Percentiles rank a stretch among this genome's conserved stretches.
These are phyloP conservation scores for Rhyacichthys aspro DNA, from an alignment of 2,797 vertebrate genomes.

Conservation along the genomic window DNA sequence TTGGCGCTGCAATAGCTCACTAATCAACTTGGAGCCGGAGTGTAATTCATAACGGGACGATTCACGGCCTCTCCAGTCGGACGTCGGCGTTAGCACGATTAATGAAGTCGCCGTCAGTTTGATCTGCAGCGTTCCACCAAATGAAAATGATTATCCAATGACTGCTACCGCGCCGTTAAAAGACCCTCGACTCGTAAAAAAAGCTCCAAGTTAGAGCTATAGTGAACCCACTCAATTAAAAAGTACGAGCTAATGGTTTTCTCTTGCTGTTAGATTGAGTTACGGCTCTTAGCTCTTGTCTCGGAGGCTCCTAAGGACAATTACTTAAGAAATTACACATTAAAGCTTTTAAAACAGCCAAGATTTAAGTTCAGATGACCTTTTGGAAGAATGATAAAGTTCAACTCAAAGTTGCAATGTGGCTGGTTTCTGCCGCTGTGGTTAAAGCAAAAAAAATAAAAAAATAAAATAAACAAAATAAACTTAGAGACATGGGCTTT, in stretches of 20 bases:
- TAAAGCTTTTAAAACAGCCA: slow-evolving; percentile 37
- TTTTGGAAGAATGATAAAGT: slow-evolving; percentile 56
- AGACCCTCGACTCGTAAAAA: slow-evolving; percentile 71
- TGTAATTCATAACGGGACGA: slow-evolving; percentile 67
- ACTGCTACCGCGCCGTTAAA: slow-evolving; percentile 67
- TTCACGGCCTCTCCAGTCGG: slow-evolving; percentile 67
- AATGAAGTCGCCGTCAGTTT: slow-evolving; percentile 79
- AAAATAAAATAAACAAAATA: too few species aligned
- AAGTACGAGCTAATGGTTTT: slow-evolving; percentile 69
- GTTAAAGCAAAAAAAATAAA: not conserved
- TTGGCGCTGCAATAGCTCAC: slow-evolving; percentile 64
- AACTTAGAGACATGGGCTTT: too few species aligned
- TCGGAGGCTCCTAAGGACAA: slow-evolving; percentile 29
- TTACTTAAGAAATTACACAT: slow-evolving; percentile 66
- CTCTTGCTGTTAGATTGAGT: slow-evolving; percentile 71
- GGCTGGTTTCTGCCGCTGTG: not conserved
- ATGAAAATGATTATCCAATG: slow-evolving; percentile 79
- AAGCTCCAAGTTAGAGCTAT: slow-evolving; percentile 64
- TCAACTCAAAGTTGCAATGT: slow-evolving; percentile 41
- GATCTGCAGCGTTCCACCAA: slow-evolving; percentile 79
- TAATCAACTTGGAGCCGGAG: slow-evolving; percentile 73
- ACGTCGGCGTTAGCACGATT: slow-evolving; percentile 49
- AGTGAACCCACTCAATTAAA: slow-evolving; percentile 81
- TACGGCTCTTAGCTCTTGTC: slow-evolving; percentile 50
- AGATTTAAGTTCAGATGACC: slow-evolving; percentile 57